Evolutionary conservation across 1,140 invertebrate species (phyloP).

Genomic region (Trissolcus basalis): DNA sequence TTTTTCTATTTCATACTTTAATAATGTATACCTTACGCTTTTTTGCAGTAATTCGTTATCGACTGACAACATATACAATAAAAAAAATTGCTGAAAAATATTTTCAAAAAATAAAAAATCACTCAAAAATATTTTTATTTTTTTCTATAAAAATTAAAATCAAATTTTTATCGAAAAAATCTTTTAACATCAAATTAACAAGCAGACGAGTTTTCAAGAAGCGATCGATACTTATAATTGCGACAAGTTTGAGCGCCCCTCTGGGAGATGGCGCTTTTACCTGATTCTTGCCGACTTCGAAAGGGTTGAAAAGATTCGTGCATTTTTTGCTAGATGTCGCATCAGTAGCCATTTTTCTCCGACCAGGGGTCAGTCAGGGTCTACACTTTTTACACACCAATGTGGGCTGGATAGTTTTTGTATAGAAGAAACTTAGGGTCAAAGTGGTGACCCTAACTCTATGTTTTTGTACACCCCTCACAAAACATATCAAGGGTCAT

Average conservation of each 20-base stretch:
- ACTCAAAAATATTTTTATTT: too few relatives aligned
- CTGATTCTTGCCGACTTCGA: conserved; percentile 19
- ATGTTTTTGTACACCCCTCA: neutral
- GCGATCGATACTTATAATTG: conserved; percentile 44
- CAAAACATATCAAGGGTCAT: conserved; percentile 1
- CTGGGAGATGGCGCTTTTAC: conserved; percentile 57
- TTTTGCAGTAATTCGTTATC: too few relatives aligned
- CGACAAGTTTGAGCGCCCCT: conserved; percentile 31
- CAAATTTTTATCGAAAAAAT: neutral
- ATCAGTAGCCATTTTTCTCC: conserved; percentile 27
- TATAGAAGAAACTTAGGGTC: conserved; percentile 3
- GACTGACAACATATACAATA: too few relatives aligned
- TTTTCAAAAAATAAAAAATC: too few relatives aligned
- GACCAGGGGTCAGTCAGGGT: conserved; percentile 9
- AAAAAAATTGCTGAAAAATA: too few relatives aligned
- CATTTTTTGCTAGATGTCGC: conserved; percentile 55
- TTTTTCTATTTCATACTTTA: too few relatives aligned
- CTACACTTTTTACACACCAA: neutral
- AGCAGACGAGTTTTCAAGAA: conserved; percentile 1
- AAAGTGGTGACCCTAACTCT: conserved; percentile 11
- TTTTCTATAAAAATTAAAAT: too few relatives aligned
- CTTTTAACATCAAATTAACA: neutral
- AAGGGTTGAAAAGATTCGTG: conserved; percentile 23
- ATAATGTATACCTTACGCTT: too few relatives aligned
- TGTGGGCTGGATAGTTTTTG: conserved; percentile 9